Base-by-base conservation (phyloP, 2,797 vertebrate species). In the Urophycis tenuis region DNA sequence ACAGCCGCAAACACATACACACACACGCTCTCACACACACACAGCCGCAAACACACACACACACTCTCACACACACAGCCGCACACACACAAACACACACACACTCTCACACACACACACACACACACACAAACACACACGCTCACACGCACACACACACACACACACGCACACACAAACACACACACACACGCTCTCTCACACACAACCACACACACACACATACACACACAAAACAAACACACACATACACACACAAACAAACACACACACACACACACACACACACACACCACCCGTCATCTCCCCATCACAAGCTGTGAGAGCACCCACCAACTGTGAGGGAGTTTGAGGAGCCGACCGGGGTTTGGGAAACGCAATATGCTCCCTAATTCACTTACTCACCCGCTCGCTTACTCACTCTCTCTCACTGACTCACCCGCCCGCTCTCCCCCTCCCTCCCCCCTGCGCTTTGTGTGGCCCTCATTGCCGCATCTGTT, bases 351-450 rank as follows among this genome's bases (percentile, higher is more conserved):
- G 85, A 89, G 86, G 84, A 87, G 83, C 81, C 84, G 81, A 80
- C 85, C 49, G 79, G 88, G 84, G 83, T 81, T 85, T 86, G 75
- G 86, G 88, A 87, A 90, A 88, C 83, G 86, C 84, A 89, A 88
- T 89, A 89, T 89, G 87, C 81, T 88, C 82, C 15, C 85, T 90
- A 84, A 86, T 86, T 86, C 83, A 78, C 81, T 75, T 71, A 8
- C 73, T 76, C 78, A 12, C 74, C 8, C 41, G 4, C 41, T 17
- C 11, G 3, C 78, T 75, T 10, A 22, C 71, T 78, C 30, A 71
- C 36, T 35, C 67, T 17, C 29, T 39, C 39, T 80, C 81, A 12
- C 80, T 79, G 7, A 9, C 41, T 49, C 41, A 3, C 41, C 19
- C 14, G 1, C 41, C 3, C 14, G 0, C 41, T 49, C 41, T 19